These are phyloP conservation scores for Hermaeophaga mercurialis DNA, from an alignment of 2,888 invertebrate species.

Conservation along the genomic window DNA sequence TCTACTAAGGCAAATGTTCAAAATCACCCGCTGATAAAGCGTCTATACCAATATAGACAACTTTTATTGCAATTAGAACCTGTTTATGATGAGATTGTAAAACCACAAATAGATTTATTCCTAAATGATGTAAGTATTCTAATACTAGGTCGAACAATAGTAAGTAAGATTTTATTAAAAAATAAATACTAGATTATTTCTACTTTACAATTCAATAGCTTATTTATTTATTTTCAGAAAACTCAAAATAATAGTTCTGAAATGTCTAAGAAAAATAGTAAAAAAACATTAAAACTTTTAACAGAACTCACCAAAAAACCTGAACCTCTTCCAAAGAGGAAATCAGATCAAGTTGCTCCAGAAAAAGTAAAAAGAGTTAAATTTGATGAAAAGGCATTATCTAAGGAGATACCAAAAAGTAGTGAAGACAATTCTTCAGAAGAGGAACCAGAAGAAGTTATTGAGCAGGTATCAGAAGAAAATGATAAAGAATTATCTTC, in stretches of 20 bases:
- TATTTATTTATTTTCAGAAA: no score
- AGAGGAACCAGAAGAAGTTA: slow-evolving; percentile 24
- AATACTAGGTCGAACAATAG: no score
- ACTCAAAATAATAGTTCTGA: no score
- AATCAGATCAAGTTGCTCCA: slow-evolving; percentile 8
- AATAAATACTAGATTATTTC: no score
- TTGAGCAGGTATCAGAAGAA: slow-evolving; percentile 18
- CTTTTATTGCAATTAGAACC: slow-evolving; percentile 75
- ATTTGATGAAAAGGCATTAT: slow-evolving; percentile 26
- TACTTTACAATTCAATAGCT: no score
- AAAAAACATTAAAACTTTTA: slow-evolving; percentile 54
- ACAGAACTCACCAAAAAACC: slow-evolving; percentile 26
- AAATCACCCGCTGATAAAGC: slow-evolving; percentile 88
- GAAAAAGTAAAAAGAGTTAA: slow-evolving; percentile 39
- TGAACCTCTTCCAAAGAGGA: slow-evolving; percentile 25
- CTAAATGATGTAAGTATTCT: slow-evolving; percentile 50
- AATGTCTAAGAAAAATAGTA: slow-evolving; percentile 59
- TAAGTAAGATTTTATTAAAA: no score
- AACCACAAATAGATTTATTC: slow-evolving; percentile 70
- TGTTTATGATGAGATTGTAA: slow-evolving; percentile 69
- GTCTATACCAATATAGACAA: slow-evolving; percentile 80
- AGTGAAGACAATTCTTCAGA: slow-evolving; percentile 45
- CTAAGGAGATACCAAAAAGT: slow-evolving; percentile 20
- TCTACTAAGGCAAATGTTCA: slow-evolving; percentile 72
- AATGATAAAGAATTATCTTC: slow-evolving; percentile 28